phyloP scores from a whole-genome alignment of 2,797 vertebrate species.

The Eptatretus atami region DNA sequence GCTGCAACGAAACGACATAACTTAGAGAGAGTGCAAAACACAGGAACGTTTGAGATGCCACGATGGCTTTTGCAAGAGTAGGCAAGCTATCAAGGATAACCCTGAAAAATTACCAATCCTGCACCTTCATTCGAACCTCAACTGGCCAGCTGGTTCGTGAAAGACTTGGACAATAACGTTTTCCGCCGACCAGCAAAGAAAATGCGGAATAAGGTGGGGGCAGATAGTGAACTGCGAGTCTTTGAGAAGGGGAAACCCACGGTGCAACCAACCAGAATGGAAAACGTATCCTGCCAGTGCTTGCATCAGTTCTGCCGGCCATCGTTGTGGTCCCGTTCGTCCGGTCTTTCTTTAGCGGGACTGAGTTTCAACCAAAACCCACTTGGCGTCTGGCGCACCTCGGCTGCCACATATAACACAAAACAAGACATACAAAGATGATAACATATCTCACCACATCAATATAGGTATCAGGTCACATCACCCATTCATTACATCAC shows the following conservation, averaged over 20 bases:
- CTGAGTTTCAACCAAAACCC: constrained; percentile 1
- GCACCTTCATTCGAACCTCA: no score
- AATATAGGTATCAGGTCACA: neutral
- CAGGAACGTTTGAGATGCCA: no score
- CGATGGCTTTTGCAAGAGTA: no score
- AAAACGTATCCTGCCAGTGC: neutral
- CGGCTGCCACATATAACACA: no score
- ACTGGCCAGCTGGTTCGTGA: no score
- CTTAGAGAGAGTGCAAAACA: no score
- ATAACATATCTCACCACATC: constrained; percentile 5
- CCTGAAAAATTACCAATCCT: no score
- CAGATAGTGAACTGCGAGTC: neutral
- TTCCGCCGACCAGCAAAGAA: no score
- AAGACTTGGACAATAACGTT: no score
- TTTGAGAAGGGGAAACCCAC: neutral
- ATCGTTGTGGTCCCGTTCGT: neutral
- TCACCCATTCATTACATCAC: neutral
- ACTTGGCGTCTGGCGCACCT: neutral
- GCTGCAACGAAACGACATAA: no score
- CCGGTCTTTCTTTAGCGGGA: neutral
- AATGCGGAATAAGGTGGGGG: neutral
- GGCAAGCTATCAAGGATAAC: no score
- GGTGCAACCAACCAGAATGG: neutral
- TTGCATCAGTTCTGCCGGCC: neutral
- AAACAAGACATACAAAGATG: no score